A percentile compares a stretch with the other conserved stretches of the same genome.
Conservation (phyloP, 1,140 invertebrate species). For the Papilio aristodemus region DNA sequence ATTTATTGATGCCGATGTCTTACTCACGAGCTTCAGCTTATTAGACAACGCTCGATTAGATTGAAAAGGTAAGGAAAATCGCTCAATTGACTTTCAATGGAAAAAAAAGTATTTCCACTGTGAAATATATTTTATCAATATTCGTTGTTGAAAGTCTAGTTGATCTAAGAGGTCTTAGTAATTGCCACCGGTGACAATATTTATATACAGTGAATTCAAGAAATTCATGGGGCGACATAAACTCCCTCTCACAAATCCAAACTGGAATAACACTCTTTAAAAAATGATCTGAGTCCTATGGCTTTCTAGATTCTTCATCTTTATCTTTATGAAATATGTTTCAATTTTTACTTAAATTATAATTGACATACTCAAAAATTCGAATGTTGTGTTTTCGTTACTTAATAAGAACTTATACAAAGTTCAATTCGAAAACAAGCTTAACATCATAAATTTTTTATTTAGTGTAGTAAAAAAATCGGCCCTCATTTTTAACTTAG, state of each 20-base stretch:
- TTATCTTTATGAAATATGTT: too few relatives aligned
- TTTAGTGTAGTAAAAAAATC: background rate
- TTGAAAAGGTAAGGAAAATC: background rate
- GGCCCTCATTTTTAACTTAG: constrained; percentile 4
- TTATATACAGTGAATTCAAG: too few relatives aligned
- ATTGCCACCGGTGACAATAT: background rate
- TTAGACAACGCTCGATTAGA: background rate
- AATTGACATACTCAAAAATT: too few relatives aligned
- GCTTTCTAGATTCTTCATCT: too few relatives aligned
- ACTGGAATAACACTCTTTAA: too few relatives aligned
- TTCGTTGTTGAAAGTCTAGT: background rate
- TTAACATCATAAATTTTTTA: background rate
- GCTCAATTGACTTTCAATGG: constrained; percentile 12
- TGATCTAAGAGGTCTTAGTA: background rate
- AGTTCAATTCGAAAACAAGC: too few relatives aligned
- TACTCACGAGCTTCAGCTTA: background rate
- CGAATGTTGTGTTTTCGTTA: too few relatives aligned
- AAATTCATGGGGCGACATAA: too few relatives aligned
- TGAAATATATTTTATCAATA: background rate
- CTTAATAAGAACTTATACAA: too few relatives aligned
- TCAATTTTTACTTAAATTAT: too few relatives aligned
- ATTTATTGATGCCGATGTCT: background rate
- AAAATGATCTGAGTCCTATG: too few relatives aligned
- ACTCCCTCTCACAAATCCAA: too few relatives aligned
- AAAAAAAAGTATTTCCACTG: background rate